Conservation (phyloP, 2,888 invertebrate species). For the Zaprionus lineosus region DNA sequence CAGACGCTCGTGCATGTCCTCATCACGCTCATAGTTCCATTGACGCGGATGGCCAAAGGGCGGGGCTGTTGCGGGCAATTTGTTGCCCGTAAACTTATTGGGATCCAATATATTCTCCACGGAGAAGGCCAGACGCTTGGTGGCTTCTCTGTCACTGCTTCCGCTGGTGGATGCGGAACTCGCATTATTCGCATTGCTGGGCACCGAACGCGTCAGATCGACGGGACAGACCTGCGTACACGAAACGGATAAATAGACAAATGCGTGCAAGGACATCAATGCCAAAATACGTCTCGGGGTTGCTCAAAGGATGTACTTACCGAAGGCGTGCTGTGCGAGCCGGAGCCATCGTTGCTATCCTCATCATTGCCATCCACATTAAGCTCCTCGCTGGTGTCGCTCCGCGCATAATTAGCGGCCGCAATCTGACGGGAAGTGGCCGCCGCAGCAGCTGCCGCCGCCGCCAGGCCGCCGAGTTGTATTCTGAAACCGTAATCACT, state of each 20-base stretch:
- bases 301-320: constrained; percentile 66
- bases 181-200: constrained; percentile 55
- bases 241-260: not conserved
- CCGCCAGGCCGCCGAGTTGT: constrained; percentile 82
- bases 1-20: constrained; percentile 82
- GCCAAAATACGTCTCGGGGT: no score
- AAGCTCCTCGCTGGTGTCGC: constrained; percentile 83
- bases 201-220: constrained; percentile 82
- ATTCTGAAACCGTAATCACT: constrained; percentile 83
- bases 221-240: constrained; percentile 83
- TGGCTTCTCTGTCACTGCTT: constrained; percentile 80
- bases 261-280: not conserved
- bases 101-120: constrained; percentile 96
- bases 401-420: constrained; percentile 81
- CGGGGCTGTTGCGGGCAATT: constrained; percentile 54
- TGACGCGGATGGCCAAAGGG: constrained; percentile 79
- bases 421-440: constrained; percentile 81
- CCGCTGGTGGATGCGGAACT: constrained; percentile 77
- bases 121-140: constrained; percentile 89
- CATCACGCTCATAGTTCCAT: constrained; percentile 84
- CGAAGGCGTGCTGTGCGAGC: constrained; percentile 81
- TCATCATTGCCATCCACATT: constrained; percentile 83
- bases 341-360: constrained; percentile 82
- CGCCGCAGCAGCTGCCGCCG: constrained; percentile 82
- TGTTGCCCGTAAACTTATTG: constrained; percentile 92